Evolutionary conservation across 2,113 vertebrate genomes (phyloP), one percentile per base, ranked within the genome.

Genomic region (Pycnonotus jocosus): DNA sequence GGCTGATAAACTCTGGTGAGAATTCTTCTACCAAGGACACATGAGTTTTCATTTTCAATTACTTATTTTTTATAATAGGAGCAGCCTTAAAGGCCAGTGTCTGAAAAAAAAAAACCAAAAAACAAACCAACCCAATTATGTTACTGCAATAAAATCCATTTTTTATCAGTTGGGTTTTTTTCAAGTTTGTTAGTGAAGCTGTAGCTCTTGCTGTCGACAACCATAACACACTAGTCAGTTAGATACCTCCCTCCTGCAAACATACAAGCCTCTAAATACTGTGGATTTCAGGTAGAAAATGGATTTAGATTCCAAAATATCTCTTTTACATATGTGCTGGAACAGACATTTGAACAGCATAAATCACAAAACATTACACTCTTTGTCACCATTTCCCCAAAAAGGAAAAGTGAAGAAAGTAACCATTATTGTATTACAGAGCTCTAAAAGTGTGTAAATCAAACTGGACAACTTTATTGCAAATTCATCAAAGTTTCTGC

Each of bases 321-420:
- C 58, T 81, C 50, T 95, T 88, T 92, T 84, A 89, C 38, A 86
- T 60, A 74, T 69, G 90, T 12, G 14, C 65, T 86, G 12, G 48
- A 84, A 79, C n/a, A 80, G 74, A 54, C 35, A 66, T 94, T 66
- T 88, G 74, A 95, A 95, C 57, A 90, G 64, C 69, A 97, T 96
- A 96, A 96, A 97, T 96, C 94, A 95, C 45, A 78, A 88, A 94
- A 77, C 40, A 38, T 91, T 95, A 64, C 33, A 64, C 28, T 30
- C 17, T 57, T 58, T 95, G 95, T 97, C 90, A 97, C 61, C 73
- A 90, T 80, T 97, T 96, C 94, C 74, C 95, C 95, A 58, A 95
- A 98, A 97, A 97, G 94, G 81, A 93, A 97, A 97, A 86, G 80
- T 22, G 90, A 92, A 71, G 23, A 86, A 92, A 93, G 73, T 28